Evolutionary conservation across 2,797 vertebrate genomes (phyloP), one percentile per base, ranked within the genome.

Genomic region (Hyperoplus immaculatus): DNA sequence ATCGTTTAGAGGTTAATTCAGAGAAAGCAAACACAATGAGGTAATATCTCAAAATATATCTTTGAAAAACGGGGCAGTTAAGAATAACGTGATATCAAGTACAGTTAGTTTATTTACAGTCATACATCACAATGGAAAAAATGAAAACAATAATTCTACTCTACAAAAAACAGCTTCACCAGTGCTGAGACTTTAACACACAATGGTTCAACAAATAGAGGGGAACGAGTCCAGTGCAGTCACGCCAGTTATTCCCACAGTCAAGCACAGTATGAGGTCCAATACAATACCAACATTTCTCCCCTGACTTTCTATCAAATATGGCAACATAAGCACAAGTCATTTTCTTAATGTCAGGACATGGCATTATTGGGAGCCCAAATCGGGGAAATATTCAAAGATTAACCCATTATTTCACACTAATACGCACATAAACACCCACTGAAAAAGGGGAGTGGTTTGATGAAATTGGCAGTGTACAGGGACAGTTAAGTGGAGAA

Each of bases 81-180:
- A 87, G 92, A 94, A 94, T 93, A 94, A 93, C 87, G 85, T 88
- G 90, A 94, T 89, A 86, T 92, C 94, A 96, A 95, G 93, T 91
- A 96, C 93, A 92, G 80, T 89, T 88, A 92, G 85, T 92, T 93
- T 93, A 92, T 93, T 93, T 93, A 93, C 91, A 94, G 84, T 90
- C 65, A 82, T 94, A 95, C 92, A 70, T 93, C 90, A 95, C 95
- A 95, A 93, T 94, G 94, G 88, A 39, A 9, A 53, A 53, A 83
- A 93, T 29, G 29, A 92, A 95, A 89, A 89, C 88, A 74, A 94
- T 89, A 89, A 77, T 77, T 76, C 93, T 95, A 96, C 90, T 91
- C 91, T 94, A 95, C 88, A 82, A 92, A 93, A 93, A 93, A 95
- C 94, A 95, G 91, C 88, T 96, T 95, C 95, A 96, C 95, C 96